These are phyloP conservation scores for Anthophora plumipes DNA, from an alignment of 2,888 invertebrate species.

Conservation along the genomic window DNA sequence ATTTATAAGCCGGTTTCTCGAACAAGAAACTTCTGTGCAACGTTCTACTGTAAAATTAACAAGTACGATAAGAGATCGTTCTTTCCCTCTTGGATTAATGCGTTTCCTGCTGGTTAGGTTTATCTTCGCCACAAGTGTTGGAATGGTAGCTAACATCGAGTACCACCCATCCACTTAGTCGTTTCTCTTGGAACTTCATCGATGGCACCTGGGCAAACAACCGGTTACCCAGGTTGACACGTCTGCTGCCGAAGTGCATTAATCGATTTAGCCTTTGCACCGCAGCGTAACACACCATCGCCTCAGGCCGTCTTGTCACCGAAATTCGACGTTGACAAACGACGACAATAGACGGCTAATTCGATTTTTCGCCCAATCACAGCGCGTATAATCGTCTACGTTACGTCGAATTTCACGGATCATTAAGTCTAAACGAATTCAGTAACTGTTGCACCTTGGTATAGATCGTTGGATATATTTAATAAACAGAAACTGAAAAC, in stretches of 20 bases:
- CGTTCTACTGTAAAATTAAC: no score
- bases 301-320: not conserved
- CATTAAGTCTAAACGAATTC: no score
- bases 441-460: no score
- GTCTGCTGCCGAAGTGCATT: slow-evolving; percentile 21
- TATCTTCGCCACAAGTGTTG: not conserved
- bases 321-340: slow-evolving; percentile 8
- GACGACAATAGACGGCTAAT: slow-evolving; percentile 4
- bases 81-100: not conserved
- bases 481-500: no score
- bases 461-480: no score
- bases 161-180: slow-evolving; percentile 19
- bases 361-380: slow-evolving; percentile 6
- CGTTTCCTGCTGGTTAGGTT: not conserved
- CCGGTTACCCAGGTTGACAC: slow-evolving; percentile 12
- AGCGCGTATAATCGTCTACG: not conserved
- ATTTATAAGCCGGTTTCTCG: no score
- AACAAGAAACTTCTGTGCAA: no score
- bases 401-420: not conserved
- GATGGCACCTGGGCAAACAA: slow-evolving; percentile 21
- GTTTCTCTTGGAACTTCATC: slow-evolving; percentile 12
- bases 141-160: not conserved
- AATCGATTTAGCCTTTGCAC: slow-evolving; percentile 37
- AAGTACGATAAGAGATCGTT: not conserved
- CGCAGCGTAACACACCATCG: not conserved